Base-by-base conservation (phyloP, 2,888 invertebrate species). In the Acronicta leporina region DNA sequence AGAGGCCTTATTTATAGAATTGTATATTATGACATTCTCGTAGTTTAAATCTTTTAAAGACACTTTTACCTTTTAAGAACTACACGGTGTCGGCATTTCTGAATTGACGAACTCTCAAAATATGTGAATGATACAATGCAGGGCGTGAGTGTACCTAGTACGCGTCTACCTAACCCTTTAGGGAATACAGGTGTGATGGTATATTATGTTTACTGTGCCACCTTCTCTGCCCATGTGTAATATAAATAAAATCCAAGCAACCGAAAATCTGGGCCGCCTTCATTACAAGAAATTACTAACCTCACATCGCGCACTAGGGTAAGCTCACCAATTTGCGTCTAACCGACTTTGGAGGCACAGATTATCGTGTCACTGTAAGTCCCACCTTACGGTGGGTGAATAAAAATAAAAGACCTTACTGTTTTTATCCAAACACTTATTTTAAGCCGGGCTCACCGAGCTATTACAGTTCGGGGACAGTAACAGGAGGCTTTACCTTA, bases 361-460 rank as follows among this genome's bases (percentile, higher is more conserved):
- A 73, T 68, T 62, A 68, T 68, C 49, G 41, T 51, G 64, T 74
- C 50, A 47, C 51, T 35, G 43, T 63, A 56, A 57, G 55, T 55
- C 50, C 47, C 68, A 55, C 54, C 63, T 70, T 46, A 61, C 56
- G 69, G 49, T 64, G 57, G 48, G 47, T 43, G 44, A 65, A 72
- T 74, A 74, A 72, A 74, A 72, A 64, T 60, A 64, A 69, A 71
- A 48, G 54, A 58, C 53, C 56, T 44, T 11, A 13, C 50, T 48
- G 56, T 69, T 72, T 72, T 74, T 70, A 74, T 69, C 50, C 60
- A 72, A 72, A 70, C 75, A 70, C 71, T 72, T 74, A 72, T 65
- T 74, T 47, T 64, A 70, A 72, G 63, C 63, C 54, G 41, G 68
- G 56, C 53, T 69, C 62, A 53, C 68, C 49, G 47, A 73, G 62